phyloP scores from a whole-genome alignment of 37 sponge, comb jelly and placozoan genomes.

The Aphrocallistes beatrix region DNA sequence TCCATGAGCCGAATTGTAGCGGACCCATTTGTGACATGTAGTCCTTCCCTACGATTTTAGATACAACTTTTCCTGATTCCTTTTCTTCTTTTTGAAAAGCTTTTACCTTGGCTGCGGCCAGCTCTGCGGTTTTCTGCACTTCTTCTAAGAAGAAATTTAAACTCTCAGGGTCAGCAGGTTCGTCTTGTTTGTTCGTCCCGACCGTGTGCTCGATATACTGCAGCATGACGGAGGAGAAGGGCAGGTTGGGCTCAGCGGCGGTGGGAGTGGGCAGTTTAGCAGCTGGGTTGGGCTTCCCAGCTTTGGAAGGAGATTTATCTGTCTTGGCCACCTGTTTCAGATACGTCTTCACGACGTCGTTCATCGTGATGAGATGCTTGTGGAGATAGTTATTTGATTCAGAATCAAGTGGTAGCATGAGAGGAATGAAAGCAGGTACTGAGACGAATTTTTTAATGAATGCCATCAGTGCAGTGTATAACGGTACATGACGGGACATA shows the following conservation, averaged over 20 bases:
- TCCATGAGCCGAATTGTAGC: conserved; percentile 54
- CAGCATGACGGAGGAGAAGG: conserved; percentile 9
- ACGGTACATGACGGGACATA: conserved; percentile 61
- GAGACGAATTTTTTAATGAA: conserved; percentile 32
- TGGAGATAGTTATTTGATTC: background rate
- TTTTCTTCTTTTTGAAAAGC: background rate
- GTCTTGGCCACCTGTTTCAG: conserved; percentile 5
- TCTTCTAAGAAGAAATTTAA: conserved; percentile 12
- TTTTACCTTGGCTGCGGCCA: background rate
- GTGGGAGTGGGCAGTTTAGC: background rate
- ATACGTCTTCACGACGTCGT: background rate
- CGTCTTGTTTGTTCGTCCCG: background rate
- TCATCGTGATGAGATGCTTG: conserved; percentile 16
- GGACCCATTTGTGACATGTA: conserved; percentile 65
- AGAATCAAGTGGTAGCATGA: background rate
- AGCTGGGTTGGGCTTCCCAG: background rate
- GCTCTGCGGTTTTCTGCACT: background rate
- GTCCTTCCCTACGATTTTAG: background rate
- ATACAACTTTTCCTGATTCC: background rate
- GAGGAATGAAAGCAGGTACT: background rate
- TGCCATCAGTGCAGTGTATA: conserved; percentile 48
- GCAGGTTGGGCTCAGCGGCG: background rate
- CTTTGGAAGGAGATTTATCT: background rate
- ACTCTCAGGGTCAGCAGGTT: conserved; percentile 5
- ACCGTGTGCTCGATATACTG: background rate